Evolutionary conservation across 2,113 vertebrate genomes (phyloP), one percentile per base, ranked within the genome.

Genomic region (Thalassoma bifasciatum): DNA sequence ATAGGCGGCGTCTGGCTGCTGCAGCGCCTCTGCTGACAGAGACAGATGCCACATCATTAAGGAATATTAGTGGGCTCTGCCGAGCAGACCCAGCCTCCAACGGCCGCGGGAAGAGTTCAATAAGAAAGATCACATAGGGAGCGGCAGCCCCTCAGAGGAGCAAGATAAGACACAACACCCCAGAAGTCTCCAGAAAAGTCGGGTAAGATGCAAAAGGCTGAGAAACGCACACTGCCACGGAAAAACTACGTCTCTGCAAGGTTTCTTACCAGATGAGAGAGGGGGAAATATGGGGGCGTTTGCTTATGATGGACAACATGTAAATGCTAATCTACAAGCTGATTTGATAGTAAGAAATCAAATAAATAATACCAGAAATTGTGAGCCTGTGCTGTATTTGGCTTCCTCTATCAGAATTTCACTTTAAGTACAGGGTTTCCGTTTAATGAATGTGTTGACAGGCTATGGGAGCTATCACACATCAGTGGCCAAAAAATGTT

Each of bases 31-130:
- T 65, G 76, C 80, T 94, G 93, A 93, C 94, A 93, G 92, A 94
- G 94, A 95, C 92, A 90, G 91, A 95, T 94, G 92, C 84, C 75
- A 77, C 91, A 62, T 94, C 92, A 92, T 94, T 93, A 93, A 90
- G 93, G 91, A 94, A 93, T 95, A 95, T 94, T 93, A 95, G 93
- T 91, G 91, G 91, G 88, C 86, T 91, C 86, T 72, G 81, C 85
- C 75, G 76, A 91, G 91, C 90, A 90, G 88, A 84, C 89, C 75
- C 83, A 23, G 73, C 85, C 81, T 89, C 87, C 75, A 63, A 42
- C 42, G 74, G 89, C 86, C 90, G 67, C 65, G 40, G 90, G 90
- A 92, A 90, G 77, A 90, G 90, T 92, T 92, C 92, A 92, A 93
- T 93, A 93, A 88, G 79, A 88, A 67, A 85, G 71, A 83, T 84